Percentiles rank a stretch among this genome's conserved stretches.
Evolutionary conservation across 2,113 vertebrate genomes (phyloP).

Genomic region (Cacatua alba): DNA sequence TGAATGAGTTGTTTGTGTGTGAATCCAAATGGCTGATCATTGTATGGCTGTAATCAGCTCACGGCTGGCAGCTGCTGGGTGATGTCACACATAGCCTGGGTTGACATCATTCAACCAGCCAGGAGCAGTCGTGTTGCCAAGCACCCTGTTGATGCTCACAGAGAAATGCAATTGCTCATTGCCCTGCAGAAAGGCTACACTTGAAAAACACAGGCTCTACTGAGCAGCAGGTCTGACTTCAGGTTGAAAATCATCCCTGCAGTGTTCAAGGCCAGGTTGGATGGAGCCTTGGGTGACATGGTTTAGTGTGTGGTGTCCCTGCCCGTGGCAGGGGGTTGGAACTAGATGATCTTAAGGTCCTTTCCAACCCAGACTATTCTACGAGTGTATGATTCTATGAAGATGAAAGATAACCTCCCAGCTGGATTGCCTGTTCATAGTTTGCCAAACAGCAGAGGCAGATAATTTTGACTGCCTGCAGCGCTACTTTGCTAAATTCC

Average conservation of each 20-base stretch:
- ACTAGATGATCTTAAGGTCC: background rate
- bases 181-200: background rate
- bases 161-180: background rate
- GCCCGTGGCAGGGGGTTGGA: background rate
- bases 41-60: background rate
- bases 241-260: background rate
- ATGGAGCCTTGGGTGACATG: background rate
- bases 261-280: background rate
- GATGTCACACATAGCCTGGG: background rate
- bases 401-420: background rate
- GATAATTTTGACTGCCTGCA: background rate
- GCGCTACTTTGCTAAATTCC: background rate
- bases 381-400: background rate
- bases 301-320: background rate
- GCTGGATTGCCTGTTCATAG: background rate
- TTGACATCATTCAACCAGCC: background rate
- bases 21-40: background rate
- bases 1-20: background rate
- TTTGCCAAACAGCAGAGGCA: background rate
- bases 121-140: background rate
- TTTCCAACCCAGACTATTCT: background rate
- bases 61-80: conserved; percentile 9
- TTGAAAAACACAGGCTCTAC: background rate
- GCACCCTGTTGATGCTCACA: background rate
- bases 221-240: background rate